Percentiles rank a stretch among this genome's conserved stretches.
Evolutionary conservation across 2,888 invertebrate species (phyloP).

Genomic region (Pocota personata): DNA sequence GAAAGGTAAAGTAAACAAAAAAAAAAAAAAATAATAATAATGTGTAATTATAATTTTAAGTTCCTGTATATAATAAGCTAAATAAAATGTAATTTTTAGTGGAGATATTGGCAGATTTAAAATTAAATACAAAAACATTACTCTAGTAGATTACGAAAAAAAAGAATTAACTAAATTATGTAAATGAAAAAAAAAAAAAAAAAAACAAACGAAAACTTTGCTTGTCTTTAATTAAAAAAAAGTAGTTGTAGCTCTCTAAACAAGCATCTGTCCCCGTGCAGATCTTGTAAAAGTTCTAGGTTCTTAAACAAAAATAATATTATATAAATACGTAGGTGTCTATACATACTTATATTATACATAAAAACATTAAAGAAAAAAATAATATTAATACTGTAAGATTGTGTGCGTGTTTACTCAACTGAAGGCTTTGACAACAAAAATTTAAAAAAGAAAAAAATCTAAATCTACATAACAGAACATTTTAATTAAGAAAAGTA

Average conservation of each 20-base stretch:
- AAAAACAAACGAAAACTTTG: conserved; percentile 49
- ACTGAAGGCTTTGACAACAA: conserved; percentile 65
- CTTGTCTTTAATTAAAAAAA: conserved; percentile 65
- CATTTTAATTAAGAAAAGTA: conserved; percentile 42
- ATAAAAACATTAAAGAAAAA: conserved; percentile 54
- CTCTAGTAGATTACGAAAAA: conserved; percentile 27
- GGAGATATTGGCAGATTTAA: conserved; percentile 51
- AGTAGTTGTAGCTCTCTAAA: conserved; percentile 67
- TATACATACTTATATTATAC: conserved; percentile 63
- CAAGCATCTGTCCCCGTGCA: conserved; percentile 62
- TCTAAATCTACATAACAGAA: conserved; percentile 18
- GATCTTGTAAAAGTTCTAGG: conserved; percentile 69
- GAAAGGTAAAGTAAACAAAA: conserved; percentile 44
- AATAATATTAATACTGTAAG: conserved; percentile 65
- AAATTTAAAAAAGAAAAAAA: conserved; percentile 23
- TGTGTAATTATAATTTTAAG: conserved; percentile 80
- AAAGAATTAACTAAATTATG: conserved; percentile 56
- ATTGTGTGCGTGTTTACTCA: conserved; percentile 74
- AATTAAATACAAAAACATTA: conserved; percentile 50
- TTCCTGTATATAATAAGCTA: conserved; percentile 82
- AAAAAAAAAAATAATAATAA: conserved; percentile 48
- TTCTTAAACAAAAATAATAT: conserved; percentile 66
- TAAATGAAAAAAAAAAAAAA: conserved; percentile 48
- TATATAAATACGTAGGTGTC: conserved; percentile 72
- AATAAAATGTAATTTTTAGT: conserved; percentile 62